Evolutionary conservation across 1,140 invertebrate genomes (phyloP).

Genomic region (Drosophila navojoa): DNA sequence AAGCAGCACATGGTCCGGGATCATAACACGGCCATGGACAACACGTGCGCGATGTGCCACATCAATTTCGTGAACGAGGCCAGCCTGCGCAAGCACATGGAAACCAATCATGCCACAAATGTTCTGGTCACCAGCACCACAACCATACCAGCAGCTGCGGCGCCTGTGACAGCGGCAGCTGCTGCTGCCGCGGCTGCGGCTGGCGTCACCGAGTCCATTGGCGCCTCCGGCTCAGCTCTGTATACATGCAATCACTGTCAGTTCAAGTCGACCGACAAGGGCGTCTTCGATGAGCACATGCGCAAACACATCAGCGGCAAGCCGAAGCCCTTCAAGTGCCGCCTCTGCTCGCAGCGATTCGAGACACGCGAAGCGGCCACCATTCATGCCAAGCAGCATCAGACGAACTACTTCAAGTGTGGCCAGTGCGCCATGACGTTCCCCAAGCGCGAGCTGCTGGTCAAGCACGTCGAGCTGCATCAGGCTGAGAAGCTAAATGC

Average conservation of each 20-base stretch:
- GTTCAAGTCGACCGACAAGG: constrained; percentile 81
- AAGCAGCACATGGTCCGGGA: constrained; percentile 82
- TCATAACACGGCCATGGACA: constrained; percentile 78
- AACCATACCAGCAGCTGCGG: constrained; percentile 70
- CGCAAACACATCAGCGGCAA: constrained; percentile 75
- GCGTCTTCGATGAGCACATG: constrained; percentile 77
- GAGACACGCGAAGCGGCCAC: constrained; percentile 81
- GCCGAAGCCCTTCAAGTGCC: constrained; percentile 83
- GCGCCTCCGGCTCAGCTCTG: constrained; percentile 52
- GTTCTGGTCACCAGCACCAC: constrained; percentile 80
- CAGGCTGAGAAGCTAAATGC: constrained; percentile 41
- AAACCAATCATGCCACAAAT: constrained; percentile 81
- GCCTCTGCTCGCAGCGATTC: constrained; percentile 79
- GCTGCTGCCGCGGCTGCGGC: constrained; percentile 55
- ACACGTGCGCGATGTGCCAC: constrained; percentile 80
- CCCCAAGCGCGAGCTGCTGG: constrained; percentile 75
- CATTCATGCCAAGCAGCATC: constrained; percentile 82
- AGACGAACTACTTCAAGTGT: constrained; percentile 82
- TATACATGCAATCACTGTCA: constrained; percentile 81
- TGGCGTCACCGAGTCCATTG: constrained; percentile 41
- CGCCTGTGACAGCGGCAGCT: constrained; percentile 59
- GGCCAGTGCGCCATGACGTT: constrained; percentile 82
- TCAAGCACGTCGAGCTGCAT: constrained; percentile 82
- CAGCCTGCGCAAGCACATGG: constrained; percentile 82
- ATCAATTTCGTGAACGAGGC: constrained; percentile 81